These are phyloP conservation scores for Sapayoa aenigma DNA, from an alignment of 2,113 vertebrate genomes.

Conservation along the genomic window DNA sequence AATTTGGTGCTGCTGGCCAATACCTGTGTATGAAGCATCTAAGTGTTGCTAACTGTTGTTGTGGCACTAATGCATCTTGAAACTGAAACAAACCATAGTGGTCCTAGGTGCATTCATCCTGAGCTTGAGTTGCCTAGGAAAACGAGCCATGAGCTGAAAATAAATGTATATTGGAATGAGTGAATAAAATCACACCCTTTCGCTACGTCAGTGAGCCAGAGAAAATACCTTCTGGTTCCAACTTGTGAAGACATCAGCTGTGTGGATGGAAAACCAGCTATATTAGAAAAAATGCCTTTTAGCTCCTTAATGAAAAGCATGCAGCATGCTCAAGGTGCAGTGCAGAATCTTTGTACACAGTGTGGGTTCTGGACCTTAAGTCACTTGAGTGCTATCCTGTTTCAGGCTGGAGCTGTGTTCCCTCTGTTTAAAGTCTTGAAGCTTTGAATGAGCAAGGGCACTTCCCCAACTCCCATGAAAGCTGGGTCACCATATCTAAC, in stretches of 20 bases:
- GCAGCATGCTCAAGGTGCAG: not conserved
- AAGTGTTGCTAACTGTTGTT: not conserved
- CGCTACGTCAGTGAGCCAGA: fast-evolving
- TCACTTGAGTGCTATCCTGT: not conserved
- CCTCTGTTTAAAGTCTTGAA: not conserved
- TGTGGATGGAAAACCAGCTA: not conserved
- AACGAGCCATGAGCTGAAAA: not conserved
- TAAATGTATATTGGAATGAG: not conserved
- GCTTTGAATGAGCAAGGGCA: not conserved
- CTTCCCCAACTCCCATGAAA: not conserved
- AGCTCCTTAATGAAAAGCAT: not conserved
- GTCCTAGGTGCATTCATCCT: not conserved
- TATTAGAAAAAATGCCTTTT: not conserved
- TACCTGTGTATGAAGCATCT: not conserved
- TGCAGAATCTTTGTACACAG: not conserved
- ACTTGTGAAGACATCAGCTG: not conserved
- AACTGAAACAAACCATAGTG: not conserved
- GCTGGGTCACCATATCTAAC: not conserved
- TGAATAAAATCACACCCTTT: not conserved
- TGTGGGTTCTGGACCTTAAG: not conserved
- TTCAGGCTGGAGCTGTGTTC: not conserved
- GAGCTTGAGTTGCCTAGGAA: not conserved
- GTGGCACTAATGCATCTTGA: not conserved
- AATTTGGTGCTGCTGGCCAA: not conserved
- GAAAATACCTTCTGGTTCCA: not conserved